phyloP scores from a whole-genome alignment of 2,113 vertebrate species.

The Charina bottae region DNA sequence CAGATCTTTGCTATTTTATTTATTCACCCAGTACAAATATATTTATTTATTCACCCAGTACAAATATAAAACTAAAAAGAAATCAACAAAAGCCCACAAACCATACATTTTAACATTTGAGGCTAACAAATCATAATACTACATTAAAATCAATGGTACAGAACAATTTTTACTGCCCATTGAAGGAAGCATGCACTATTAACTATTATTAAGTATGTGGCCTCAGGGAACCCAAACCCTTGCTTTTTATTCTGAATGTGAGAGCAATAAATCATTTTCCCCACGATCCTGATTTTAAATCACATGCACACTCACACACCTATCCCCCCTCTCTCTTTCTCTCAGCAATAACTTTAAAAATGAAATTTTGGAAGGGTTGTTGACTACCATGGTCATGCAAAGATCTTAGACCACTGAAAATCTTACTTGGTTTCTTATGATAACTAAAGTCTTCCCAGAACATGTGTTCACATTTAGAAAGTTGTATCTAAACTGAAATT shows the following conservation, averaged over 20 bases:
- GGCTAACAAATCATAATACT: neutral
- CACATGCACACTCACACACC: neutral
- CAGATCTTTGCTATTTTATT: neutral
- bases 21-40: no score
- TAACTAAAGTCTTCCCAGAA: neutral
- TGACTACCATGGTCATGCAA: neutral
- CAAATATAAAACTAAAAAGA: neutral
- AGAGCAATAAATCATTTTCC: neutral
- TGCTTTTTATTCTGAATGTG: neutral
- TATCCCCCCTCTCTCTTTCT: neutral
- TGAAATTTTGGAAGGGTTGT: neutral
- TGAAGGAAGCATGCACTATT: neutral
- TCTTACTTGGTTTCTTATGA: neutral
- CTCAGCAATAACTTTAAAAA: neutral
- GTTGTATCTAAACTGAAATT: neutral
- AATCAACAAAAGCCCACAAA: neutral
- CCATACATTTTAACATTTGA: neutral
- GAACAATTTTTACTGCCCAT: neutral
- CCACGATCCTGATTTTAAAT: neutral
- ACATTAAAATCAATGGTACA: neutral
- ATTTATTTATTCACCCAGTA: neutral
- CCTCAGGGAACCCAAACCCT: neutral
- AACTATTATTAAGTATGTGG: neutral
- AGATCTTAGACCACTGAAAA: neutral
- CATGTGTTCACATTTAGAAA: neutral